Percentiles rank a stretch among this genome's conserved stretches.
Conservation (phyloP, 1,140 invertebrate genomes). For the Bradynema listronoti region DNA sequence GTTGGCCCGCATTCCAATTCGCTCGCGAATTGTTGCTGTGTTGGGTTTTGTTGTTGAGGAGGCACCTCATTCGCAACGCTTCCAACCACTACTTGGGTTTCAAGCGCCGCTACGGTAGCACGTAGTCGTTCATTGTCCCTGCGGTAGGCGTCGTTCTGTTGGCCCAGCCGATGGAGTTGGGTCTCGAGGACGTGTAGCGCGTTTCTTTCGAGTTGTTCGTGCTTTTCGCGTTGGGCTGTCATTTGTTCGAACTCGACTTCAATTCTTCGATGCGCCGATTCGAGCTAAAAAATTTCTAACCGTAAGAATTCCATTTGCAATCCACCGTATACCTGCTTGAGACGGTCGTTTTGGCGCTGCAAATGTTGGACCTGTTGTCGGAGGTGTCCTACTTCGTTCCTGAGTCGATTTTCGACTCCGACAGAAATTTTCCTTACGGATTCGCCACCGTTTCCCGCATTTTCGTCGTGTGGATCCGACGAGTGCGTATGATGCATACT, state of each 20-base stretch:
- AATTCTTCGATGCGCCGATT: constrained; percentile 23
- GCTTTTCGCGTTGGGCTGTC: constrained; percentile 64
- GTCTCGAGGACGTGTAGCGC: constrained; percentile 73
- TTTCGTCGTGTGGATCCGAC: constrained; percentile 22
- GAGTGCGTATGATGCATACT: constrained; percentile 20
- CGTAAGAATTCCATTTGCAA: not conserved
- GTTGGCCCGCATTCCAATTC: too few species aligned
- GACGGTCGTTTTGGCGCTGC: constrained; percentile 66
- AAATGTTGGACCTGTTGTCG: constrained; percentile 78
- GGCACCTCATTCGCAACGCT: too few species aligned
- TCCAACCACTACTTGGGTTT: too few species aligned
- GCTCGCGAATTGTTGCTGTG: too few species aligned
- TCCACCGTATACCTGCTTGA: constrained; percentile 19
- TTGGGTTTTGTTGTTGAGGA: too few species aligned
- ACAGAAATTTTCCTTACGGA: constrained; percentile 15
- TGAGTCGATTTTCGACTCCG: constrained; percentile 12
- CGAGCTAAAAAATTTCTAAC: constrained; percentile 22
- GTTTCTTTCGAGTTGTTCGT: constrained; percentile 75
- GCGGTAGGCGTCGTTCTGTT: constrained; percentile 40
- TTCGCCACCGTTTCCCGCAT: constrained; percentile 5
- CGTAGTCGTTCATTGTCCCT: constrained; percentile 48
- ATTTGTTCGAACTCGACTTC: constrained; percentile 35
- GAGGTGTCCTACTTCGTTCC: constrained; percentile 58
- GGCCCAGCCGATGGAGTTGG: constrained; percentile 70
- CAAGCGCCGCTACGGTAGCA: constrained; percentile 10